Conservation (phyloP, 2,113 vertebrate genomes). For the Junco hyemalis region DNA sequence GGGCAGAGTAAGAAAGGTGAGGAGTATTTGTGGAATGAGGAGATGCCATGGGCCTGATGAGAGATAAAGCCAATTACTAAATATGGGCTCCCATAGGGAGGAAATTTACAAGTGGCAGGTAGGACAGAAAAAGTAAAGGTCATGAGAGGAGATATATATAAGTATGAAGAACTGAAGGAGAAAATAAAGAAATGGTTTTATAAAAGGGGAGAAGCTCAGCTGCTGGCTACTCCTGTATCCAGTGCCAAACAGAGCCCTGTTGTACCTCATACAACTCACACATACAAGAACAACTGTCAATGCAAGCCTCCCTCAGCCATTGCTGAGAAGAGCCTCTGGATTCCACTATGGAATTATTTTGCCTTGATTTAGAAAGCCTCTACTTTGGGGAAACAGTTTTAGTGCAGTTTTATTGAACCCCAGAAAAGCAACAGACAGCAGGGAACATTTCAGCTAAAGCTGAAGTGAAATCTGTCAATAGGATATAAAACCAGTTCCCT, state of each 20-base stretch:
- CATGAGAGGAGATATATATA: not conserved
- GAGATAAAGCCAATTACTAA: not conserved
- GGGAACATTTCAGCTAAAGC: not conserved
- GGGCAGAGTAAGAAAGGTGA: not conserved
- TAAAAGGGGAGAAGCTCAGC: not conserved
- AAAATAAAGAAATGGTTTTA: not conserved
- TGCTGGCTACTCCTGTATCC: not conserved
- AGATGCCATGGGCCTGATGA: not conserved
- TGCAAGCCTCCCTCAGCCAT: not conserved
- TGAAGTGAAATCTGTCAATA: not conserved
- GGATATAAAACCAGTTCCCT: not conserved
- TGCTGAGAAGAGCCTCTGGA: not conserved
- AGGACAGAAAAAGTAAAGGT: not conserved
- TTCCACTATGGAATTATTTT: not conserved
- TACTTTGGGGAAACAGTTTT: not conserved
- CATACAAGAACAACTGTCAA: not conserved
- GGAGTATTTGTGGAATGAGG: not conserved
- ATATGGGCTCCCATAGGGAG: rapidly evolving
- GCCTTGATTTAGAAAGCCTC: not conserved
- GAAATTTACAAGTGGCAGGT: not conserved
- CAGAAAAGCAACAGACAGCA: not conserved
- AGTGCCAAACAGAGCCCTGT: not conserved
- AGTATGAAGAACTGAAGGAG: not conserved
- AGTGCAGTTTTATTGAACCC: not conserved
- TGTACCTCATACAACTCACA: not conserved